Evolutionary conservation across 2,888 invertebrate species (phyloP).

Genomic region (Oxystoma pomonae): DNA sequence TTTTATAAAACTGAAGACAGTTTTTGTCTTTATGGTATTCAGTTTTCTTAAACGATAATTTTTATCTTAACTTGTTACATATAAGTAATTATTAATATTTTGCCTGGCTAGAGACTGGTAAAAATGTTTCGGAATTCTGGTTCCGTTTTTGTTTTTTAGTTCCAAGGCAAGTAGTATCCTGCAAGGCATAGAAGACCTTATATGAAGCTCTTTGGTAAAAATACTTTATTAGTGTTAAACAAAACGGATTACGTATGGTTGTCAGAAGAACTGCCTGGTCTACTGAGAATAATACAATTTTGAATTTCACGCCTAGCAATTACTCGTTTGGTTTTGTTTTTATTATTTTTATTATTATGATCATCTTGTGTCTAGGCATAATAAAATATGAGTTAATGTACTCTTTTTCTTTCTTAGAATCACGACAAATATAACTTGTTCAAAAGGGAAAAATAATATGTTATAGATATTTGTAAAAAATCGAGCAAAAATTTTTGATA

Average conservation of each 20-base stretch:
- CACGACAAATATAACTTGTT: too few species aligned
- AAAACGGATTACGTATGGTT: conserved; percentile 36
- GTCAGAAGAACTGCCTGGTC: conserved; percentile 34
- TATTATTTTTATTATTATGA: conserved; percentile 21
- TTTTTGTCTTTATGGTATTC: too few species aligned
- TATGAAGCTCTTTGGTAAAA: not conserved
- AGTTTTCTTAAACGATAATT: too few species aligned
- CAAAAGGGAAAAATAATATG: too few species aligned
- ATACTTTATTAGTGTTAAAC: conserved; percentile 26
- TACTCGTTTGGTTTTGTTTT: conserved; percentile 44
- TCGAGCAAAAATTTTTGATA: too few species aligned
- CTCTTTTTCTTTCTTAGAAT: not conserved
- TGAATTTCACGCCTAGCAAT: conserved; percentile 47
- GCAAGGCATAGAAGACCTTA: not conserved
- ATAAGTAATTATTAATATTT: too few species aligned
- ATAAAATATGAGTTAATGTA: not conserved
- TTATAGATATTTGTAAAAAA: too few species aligned
- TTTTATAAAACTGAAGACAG: too few species aligned
- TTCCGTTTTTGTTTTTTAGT: too few species aligned
- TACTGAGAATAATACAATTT: conserved; percentile 42
- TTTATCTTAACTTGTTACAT: too few species aligned
- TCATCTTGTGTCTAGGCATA: conserved; percentile 2
- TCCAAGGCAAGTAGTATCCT: not conserved
- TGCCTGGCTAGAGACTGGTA: too few species aligned
- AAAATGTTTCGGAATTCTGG: too few species aligned